phyloP scores from a whole-genome alignment of 1,140 invertebrate species.

The Dinothrombium tinctorium region DNA sequence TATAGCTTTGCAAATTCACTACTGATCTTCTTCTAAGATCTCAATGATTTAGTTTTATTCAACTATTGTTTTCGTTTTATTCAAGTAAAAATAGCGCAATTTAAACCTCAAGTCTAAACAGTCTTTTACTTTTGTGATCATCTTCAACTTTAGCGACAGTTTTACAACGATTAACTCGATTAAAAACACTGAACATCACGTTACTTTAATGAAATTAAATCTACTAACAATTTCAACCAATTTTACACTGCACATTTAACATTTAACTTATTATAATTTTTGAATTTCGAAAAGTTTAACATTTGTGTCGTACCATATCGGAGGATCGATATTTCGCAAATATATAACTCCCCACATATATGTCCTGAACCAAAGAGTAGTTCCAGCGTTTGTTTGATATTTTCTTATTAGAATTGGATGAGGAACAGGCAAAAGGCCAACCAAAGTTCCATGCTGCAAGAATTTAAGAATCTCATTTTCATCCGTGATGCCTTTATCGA shows the following conservation, averaged over 20 bases:
- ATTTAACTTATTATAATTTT: constrained; percentile 9
- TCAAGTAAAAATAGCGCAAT: too few relatives aligned
- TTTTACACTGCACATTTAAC: background rate
- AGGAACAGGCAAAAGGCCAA: constrained; percentile 88
- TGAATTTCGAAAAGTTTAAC: constrained; percentile 97
- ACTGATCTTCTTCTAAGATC: background rate
- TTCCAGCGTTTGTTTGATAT: constrained; percentile 82
- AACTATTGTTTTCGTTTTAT: too few relatives aligned
- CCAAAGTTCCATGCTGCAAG: constrained; percentile 91
- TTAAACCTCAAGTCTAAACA: too few relatives aligned
- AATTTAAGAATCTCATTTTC: constrained; percentile 98
- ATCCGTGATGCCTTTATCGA: constrained; percentile 90
- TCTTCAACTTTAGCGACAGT: too few relatives aligned
- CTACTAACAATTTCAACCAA: background rate
- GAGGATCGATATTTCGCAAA: constrained; percentile 87
- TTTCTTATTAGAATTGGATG: constrained; percentile 96
- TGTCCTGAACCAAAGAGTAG: constrained; percentile 94
- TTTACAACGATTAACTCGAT: background rate
- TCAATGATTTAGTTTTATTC: too few relatives aligned
- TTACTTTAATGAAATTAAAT: background rate
- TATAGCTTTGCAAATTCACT: background rate
- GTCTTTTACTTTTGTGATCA: too few relatives aligned
- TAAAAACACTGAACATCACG: background rate
- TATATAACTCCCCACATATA: constrained; percentile 99
- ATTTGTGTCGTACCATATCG: constrained; percentile 98